Evolutionary conservation across 2,113 vertebrate species (phyloP), one percentile per base, ranked within the genome.

Genomic region (Phyllostomus hastatus): DNA sequence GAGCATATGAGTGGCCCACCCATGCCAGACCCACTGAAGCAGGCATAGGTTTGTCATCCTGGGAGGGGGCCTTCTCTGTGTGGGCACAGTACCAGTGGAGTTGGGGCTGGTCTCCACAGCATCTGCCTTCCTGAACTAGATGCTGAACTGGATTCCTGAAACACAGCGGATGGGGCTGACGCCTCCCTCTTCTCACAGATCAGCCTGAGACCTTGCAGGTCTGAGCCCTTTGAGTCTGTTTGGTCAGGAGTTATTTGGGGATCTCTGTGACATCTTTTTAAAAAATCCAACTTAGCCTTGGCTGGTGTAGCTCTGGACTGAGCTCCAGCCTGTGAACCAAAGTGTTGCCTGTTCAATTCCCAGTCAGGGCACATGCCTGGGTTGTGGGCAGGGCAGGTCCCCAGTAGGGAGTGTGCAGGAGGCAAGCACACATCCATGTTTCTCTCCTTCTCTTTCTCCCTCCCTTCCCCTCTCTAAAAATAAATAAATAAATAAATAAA

Each of bases 21-120:
- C 41, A 4, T 0, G 16, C 24, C 24, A 7, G 67, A 10, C 0
- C 41, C 9, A 10, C 12, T 0, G n/a, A 48, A 83, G 80, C 1
- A 10, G 22, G 52, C 52, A 31, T 16, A 22, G 22, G 7, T 11
- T 12, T 61, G 17, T 50, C 24, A 33, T 38, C 28, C 88, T 2
- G 14, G 28, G 28, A 54, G 61, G 31, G 43, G 75, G 59, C 17
- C 59, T 59, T 72, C 66, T 61, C 4, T 5, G 50, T 54, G 35
- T 5, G 15, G 52, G 16, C 0, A 5, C 7, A 31, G 15, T 14
- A 15, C 31, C 22, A 22, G n/a, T 38, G n/a, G 61, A 28, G 9
- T 48, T 8, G 38, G 88, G 50, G 59, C 3, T 31, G 28, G 69
- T 46, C 38, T 28, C 20, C 38, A 46, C 5, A 20, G 66, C 38